Evolutionary conservation across 2,888 invertebrate species (phyloP), one percentile per base, ranked within the genome.

Genomic region (Drosophila melanosoma): DNA sequence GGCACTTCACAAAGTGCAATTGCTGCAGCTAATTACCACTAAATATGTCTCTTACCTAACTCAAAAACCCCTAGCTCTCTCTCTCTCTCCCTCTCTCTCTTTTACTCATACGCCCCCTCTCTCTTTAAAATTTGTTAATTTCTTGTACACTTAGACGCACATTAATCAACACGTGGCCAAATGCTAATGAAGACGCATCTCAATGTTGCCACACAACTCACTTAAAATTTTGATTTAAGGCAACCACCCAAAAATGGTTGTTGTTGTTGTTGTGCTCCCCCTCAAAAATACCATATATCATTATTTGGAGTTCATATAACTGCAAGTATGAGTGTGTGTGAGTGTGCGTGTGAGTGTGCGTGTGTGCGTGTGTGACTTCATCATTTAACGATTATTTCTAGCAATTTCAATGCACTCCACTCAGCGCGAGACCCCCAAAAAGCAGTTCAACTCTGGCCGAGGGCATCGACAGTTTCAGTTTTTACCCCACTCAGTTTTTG

Each of bases 321-420:
- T 53, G 17, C 60, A 67, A 40, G 53, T 29, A 51, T 23, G 38
- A 52, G 52, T 15, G 15, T 36, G 32, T 20, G 51, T 32, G 26
- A 15, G 32, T 35, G 52, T 69, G 35, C 42, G 64, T 62, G 51
- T 59, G 42, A n/a, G n/a, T n/a, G n/a, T n/a, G n/a, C n/a, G n/a
- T n/a, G n/a, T n/a, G n/a, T n/a, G n/a, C n/a, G n/a, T 51, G 48
- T 63, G 20, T 61, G 87, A 87, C 87, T 87, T 88, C 87, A 87
- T 87, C 84, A 88, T 87, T 86, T 88, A 83, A 81, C 87, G 87
- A 87, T 87, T 87, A 87, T 82, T 86, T 86, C 86, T 83, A 86
- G 88, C 83, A 83, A 85, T 85, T 87, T 87, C 85, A 87, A 77
- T 85, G 85, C 82, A 84, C 67, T 77, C 77, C 77, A 74, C 79